Conservation (phyloP, 2,797 vertebrate genomes). For the Novumbra hubbsi region DNA sequence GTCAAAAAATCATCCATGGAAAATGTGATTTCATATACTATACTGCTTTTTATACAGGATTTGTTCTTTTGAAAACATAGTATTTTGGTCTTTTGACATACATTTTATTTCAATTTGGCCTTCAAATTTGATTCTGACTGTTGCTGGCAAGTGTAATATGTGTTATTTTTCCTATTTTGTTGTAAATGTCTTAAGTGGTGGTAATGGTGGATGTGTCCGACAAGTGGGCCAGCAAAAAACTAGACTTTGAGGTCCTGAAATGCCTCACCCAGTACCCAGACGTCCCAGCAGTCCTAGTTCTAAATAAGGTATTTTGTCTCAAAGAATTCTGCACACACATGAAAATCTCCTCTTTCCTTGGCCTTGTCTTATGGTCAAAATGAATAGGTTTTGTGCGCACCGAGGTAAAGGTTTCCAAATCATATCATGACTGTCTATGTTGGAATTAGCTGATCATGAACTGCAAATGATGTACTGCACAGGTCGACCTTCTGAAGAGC, state of each 20-base stretch:
- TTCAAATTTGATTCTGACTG: background rate
- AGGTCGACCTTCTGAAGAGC: slow-evolving; percentile 88
- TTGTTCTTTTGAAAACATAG: too few species aligned
- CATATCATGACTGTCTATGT: background rate
- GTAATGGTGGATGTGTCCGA: slow-evolving; percentile 90
- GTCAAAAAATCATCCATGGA: slow-evolving; percentile 11
- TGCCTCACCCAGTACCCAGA: slow-evolving; percentile 78
- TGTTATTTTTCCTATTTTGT: background rate
- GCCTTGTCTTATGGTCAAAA: background rate
- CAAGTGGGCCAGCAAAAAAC: slow-evolving; percentile 77
- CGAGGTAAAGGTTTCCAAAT: background rate
- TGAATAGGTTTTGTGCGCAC: background rate
- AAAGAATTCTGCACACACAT: background rate
- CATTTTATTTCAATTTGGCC: background rate
- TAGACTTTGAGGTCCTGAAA: slow-evolving; percentile 82
- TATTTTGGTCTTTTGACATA: too few species aligned
- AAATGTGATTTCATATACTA: background rate
- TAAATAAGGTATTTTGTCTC: slow-evolving; percentile 86
- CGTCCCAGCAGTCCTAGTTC: slow-evolving; percentile 84
- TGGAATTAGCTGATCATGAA: background rate
- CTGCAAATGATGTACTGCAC: background rate
- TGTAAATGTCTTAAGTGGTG: slow-evolving; percentile 71
- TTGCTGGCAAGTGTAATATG: background rate
- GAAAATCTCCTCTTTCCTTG: background rate
- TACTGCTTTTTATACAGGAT: background rate